A percentile compares a stretch with the other conserved stretches of the same genome.
Evolutionary conservation across 53 echinoderm and acorn worm genomes (phyloP).

Genomic region (Pentamera pediparva): DNA sequence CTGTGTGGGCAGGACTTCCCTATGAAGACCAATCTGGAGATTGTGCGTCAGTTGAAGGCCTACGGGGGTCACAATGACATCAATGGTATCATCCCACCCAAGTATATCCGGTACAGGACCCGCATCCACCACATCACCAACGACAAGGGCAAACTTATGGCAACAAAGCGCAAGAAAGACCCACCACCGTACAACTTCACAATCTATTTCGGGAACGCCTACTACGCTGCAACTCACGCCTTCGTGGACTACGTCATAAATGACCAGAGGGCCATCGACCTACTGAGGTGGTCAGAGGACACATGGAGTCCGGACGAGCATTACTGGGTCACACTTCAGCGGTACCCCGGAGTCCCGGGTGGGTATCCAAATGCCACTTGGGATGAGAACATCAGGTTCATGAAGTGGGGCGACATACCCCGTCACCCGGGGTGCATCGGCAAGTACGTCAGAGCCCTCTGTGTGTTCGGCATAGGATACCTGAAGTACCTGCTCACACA

Average conservation of each 20-base stretch:
- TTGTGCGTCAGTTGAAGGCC: constrained; percentile 66
- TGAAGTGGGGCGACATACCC: constrained; percentile 73
- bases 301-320: constrained; percentile 90
- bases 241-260: constrained; percentile 74
- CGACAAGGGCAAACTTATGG: constrained; percentile 33
- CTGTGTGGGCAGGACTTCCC: constrained; percentile 93
- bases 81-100: constrained; percentile 50
- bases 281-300: constrained; percentile 77
- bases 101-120: constrained; percentile 53
- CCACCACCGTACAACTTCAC: constrained; percentile 72
- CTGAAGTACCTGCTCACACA: constrained; percentile 54
- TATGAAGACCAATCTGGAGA: constrained; percentile 89
- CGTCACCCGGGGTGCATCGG: constrained; percentile 63
- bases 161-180: constrained; percentile 44
- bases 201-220: constrained; percentile 83
- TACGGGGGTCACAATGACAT: constrained; percentile 80
- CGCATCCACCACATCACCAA: constrained; percentile 38
- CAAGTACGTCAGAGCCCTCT: constrained; percentile 63
- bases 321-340: constrained; percentile 81
- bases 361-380: constrained; percentile 68
- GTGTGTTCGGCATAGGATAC: constrained; percentile 76
- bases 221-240: constrained; percentile 63
- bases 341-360: constrained; percentile 63
- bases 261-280: constrained; percentile 57
- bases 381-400: constrained; percentile 62